Conservation (phyloP, 2,113 vertebrate species). For the Rhea americana region DNA sequence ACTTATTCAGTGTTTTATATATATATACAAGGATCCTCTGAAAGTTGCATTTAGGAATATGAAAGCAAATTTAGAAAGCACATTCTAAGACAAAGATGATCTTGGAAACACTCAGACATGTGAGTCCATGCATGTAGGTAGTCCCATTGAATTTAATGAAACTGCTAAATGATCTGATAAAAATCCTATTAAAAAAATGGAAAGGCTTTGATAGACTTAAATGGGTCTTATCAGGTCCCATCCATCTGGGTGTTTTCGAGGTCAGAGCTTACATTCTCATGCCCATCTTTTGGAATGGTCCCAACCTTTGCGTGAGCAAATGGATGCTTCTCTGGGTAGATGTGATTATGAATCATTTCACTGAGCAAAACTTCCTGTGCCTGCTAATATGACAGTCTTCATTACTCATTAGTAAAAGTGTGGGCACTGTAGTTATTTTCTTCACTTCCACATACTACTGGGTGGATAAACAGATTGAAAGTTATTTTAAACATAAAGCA, state of each 20-base stretch:
- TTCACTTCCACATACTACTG: neutral
- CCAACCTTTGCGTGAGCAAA: neutral
- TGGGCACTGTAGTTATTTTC: neutral
- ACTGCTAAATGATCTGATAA: neutral
- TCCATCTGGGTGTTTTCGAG: neutral
- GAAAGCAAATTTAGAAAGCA: neutral
- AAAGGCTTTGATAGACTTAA: neutral
- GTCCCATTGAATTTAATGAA: neutral
- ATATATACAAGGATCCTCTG: neutral
- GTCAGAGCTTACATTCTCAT: neutral
- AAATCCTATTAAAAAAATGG: neutral
- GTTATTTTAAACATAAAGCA: neutral
- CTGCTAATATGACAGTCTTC: neutral
- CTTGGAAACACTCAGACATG: neutral
- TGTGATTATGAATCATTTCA: neutral
- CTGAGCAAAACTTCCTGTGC: neutral
- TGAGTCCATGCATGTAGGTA: neutral
- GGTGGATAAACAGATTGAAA: neutral
- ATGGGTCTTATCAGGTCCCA: neutral
- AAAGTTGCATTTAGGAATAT: neutral
- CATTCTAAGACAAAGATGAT: neutral
- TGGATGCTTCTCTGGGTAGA: neutral
- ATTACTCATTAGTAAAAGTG: neutral
- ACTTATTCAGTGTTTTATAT: neutral
- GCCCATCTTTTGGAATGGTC: neutral